phyloP scores from a whole-genome alignment of 2,113 vertebrate genomes.

The Rhea pennata region DNA sequence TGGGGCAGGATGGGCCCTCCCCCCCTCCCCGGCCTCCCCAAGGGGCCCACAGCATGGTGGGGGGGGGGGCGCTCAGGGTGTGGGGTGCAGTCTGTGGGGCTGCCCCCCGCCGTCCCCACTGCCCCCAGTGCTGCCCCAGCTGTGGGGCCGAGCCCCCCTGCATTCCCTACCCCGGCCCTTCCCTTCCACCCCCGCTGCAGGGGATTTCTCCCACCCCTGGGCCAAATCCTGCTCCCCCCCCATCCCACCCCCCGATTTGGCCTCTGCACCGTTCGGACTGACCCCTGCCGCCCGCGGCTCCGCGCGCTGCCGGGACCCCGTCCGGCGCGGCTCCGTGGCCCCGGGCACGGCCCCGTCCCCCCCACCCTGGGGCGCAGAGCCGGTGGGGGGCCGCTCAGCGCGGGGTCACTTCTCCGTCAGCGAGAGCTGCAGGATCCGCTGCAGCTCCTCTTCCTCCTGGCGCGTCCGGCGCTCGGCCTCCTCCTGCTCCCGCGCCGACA shows the following conservation, averaged over 20 bases:
- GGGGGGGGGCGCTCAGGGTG: background rate
- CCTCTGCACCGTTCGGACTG: background rate
- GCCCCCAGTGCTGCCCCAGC: background rate
- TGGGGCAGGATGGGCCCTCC: background rate
- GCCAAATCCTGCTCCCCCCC: background rate
- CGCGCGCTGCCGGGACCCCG: too few relatives aligned
- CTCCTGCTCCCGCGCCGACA: constrained; percentile 91
- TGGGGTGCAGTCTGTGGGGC: background rate
- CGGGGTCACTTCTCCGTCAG: constrained; percentile 89
- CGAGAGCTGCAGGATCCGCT: constrained; percentile 93
- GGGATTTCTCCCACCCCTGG: too few relatives aligned
- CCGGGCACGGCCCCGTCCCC: background rate
- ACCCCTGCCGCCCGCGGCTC: too few relatives aligned
- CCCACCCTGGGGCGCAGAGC: background rate
- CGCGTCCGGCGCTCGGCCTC: constrained; percentile 84
- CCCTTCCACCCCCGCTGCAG: background rate
- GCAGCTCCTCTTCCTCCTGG: constrained; percentile 92
- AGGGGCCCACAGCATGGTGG: background rate
- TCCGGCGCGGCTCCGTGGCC: background rate
- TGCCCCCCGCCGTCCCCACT: background rate
- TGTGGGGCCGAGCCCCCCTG: background rate
- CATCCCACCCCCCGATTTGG: background rate
- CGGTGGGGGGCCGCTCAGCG: background rate
- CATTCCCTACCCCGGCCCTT: background rate
- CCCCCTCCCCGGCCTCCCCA: too few relatives aligned